Conservation (phyloP, 2,797 vertebrate species). For the Fratercula arctica region DNA sequence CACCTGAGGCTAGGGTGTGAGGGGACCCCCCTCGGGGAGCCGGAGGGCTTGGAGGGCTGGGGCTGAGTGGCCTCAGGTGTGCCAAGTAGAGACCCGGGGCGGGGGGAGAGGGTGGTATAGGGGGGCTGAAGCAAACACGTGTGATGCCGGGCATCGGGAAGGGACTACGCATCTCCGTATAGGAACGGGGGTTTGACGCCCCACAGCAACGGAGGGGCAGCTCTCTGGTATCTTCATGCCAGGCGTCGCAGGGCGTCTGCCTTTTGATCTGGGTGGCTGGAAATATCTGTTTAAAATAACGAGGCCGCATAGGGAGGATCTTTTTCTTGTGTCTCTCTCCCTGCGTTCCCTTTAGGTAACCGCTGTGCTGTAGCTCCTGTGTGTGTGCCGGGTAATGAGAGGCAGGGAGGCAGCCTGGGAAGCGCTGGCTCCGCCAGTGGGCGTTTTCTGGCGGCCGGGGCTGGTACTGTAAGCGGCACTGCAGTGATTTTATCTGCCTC, state of each 20-base stretch:
- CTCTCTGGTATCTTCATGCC: no score
- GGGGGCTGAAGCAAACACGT: not conserved
- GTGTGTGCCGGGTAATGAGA: not conserved
- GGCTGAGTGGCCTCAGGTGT: not conserved
- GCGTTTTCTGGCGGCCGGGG: constrained; percentile 63
- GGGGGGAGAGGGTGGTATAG: no score
- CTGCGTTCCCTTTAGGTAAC: not conserved
- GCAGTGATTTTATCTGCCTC: constrained; percentile 51
- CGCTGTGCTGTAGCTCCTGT: not conserved
- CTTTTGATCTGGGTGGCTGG: not conserved
- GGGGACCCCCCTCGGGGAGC: not conserved
- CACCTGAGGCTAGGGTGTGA: not conserved
- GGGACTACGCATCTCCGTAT: rapidly evolving
- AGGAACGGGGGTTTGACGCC: not conserved
- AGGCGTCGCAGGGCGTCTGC: not conserved
- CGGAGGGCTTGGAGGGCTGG: no score
- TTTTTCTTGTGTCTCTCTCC: not conserved
- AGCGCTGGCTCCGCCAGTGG: constrained; percentile 72
- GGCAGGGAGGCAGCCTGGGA: constrained; percentile 39
- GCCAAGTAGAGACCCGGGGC: not conserved
- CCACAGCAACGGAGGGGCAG: not conserved
- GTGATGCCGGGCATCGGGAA: no score
- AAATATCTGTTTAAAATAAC: not conserved
- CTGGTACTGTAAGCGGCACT: constrained; percentile 56
- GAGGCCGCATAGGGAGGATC: not conserved